Evolutionary conservation across 2,888 invertebrate genomes (phyloP).

Genomic region (Syritta pipiens): DNA sequence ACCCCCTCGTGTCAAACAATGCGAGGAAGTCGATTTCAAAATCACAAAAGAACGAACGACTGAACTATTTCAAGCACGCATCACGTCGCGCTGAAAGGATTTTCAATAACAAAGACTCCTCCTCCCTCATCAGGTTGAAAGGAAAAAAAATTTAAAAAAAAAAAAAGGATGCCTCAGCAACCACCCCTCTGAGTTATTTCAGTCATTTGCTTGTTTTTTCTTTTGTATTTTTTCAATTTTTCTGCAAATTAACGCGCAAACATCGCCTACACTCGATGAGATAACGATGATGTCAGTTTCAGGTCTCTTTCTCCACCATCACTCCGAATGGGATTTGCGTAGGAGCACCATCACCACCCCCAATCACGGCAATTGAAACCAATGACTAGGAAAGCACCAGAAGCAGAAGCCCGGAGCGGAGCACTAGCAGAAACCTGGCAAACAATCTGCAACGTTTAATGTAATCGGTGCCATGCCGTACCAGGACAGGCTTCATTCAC

Average conservation of each 20-base stretch:
- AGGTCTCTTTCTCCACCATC: conserved; percentile 4
- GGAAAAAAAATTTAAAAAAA: no score
- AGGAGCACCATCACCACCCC: background rate
- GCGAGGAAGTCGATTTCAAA: no score
- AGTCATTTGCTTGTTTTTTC: no score
- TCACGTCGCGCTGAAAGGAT: no score
- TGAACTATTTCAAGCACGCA: no score
- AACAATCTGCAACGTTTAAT: conserved; percentile 30
- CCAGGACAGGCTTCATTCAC: conserved; percentile 42
- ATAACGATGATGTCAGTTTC: conserved; percentile 42
- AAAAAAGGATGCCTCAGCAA: no score
- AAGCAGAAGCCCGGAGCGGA: background rate
- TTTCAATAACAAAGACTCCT: no score
- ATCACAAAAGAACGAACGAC: no score
- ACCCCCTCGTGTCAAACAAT: no score
- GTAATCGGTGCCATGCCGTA: conserved; percentile 40
- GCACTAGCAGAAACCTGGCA: background rate
- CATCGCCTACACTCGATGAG: conserved; percentile 6
- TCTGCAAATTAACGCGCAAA: background rate
- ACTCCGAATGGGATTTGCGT: conserved; percentile 17
- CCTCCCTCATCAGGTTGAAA: no score
- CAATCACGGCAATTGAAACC: conserved; percentile 16
- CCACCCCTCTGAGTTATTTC: no score
- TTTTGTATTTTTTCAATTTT: no score
- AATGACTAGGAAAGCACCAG: conserved; percentile 17